Evolutionary conservation across 2,888 invertebrate genomes (phyloP).

Genomic region (Plutella xylostella): DNA sequence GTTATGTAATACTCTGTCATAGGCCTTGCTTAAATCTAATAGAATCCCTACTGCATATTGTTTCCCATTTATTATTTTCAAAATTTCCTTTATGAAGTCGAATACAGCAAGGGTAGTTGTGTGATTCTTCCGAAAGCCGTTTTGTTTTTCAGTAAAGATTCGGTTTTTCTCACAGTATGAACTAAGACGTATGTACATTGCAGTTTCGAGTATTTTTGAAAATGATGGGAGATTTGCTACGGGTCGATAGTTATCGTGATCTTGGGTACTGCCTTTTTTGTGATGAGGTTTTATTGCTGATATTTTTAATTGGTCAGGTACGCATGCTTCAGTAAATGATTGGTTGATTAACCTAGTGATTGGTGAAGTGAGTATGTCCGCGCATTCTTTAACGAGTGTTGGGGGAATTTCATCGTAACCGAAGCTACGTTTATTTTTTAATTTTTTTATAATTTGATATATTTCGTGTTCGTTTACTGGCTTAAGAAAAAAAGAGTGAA

Average conservation of each 20-base stretch:
- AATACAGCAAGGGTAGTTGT: slow-evolving; percentile 12
- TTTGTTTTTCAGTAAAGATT: slow-evolving; percentile 13
- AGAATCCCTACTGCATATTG: background rate
- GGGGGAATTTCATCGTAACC: slow-evolving; percentile 11
- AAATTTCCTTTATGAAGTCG: background rate
- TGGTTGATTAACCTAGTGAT: slow-evolving; percentile 11
- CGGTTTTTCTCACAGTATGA: slow-evolving; percentile 15
- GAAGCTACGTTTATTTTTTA: slow-evolving; percentile 12
- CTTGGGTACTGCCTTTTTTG: slow-evolving; percentile 10
- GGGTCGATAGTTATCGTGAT: slow-evolving; percentile 13
- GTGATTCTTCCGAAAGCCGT: slow-evolving; percentile 13
- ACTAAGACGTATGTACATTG: slow-evolving; percentile 12
- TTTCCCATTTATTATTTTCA: background rate
- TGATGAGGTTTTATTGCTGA: background rate
- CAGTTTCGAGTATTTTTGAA: slow-evolving; percentile 15
- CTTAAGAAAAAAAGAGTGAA: background rate
- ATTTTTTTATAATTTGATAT: slow-evolving; percentile 3
- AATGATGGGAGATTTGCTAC: slow-evolving; percentile 12
- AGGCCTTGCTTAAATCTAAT: background rate
- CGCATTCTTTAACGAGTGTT: slow-evolving; percentile 9
- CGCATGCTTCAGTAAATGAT: slow-evolving; percentile 8
- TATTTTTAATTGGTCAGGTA: slow-evolving; percentile 11
- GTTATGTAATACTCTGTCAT: slow-evolving; percentile 8
- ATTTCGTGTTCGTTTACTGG: background rate
- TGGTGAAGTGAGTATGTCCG: slow-evolving; percentile 4